Evolutionary conservation across 2,113 vertebrate genomes (phyloP), one percentile per base, ranked within the genome.

Genomic region (Psittacus erithacus): DNA sequence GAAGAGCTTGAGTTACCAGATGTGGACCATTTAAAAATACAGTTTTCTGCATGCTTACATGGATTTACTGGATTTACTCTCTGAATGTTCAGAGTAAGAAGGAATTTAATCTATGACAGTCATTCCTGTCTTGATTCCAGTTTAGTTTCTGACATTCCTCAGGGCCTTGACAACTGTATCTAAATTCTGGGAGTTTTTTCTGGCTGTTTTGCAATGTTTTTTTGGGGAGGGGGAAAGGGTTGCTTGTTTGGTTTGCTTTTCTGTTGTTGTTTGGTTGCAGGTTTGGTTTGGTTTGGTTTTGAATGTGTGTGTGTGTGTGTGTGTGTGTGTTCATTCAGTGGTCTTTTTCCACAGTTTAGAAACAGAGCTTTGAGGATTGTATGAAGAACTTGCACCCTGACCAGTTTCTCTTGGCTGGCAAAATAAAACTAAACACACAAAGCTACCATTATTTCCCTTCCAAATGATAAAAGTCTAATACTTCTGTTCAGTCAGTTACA

Each of bases 41-140:
- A 44, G 28, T 91, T 67, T 92, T 86, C 73, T 84, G 65, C 65
- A 57, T 20, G 35, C 38, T 81, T 84, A 50, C 9, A 1, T 88
- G 38, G 38, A 39, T 39, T 88, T 76, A 60, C 74, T 41, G 43
- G 33, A 44, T 88, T 82, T 71, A 59, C 27, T 75, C 43, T 53
- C 49, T 7, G 39, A 74, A 62, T 8, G 8, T 38, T 70, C 73
- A 75, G 50, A 84, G 27, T 28, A 84, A 50, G n/a, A 90, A 86
- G 39, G 60, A 92, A 95, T 93, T 86, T 79, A 27, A 79, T 62
- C 65, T 55, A 79, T 62, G 57, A 89, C 52, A 85, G 57, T 64
- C 60, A 88, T 94, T 44, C 31, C 33, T 75, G 17, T 43, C 73
- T 70, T 55, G 60, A 93, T 81, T 75, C 50, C 64, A 78, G n/a